Evolutionary conservation across 2,113 vertebrate species (phyloP), one percentile per base, ranked within the genome.

Genomic region (Crotalus viridis): DNA sequence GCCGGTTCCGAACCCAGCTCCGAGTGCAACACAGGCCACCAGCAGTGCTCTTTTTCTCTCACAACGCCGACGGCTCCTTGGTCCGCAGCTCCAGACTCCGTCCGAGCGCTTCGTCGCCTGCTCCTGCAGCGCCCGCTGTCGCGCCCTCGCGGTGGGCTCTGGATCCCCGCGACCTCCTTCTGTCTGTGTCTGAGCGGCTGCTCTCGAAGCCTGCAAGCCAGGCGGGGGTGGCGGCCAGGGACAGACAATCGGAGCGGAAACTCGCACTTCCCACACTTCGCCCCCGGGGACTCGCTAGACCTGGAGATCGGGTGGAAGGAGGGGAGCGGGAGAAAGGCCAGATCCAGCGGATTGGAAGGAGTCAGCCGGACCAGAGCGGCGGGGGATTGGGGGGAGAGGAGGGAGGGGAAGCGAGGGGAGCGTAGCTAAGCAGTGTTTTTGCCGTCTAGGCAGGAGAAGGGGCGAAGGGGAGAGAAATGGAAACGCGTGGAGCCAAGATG

Each of bases 191-290:
- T 51, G 22, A 43, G 22, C 57, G 43, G 55, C 54, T 89, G 95
- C 94, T 93, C 93, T 87, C 94, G 90, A 55, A 94, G 93, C 86
- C 69, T 69, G 89, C 12, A 57, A 43, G 88, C 33, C 39, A 91
- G 92, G 22, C 92, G 96, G 92, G 88, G 57, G 92, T 90, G 95
- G 94, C 91, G 94, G 95, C 90, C 2, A 94, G 94, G 91, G 91
- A 94, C 93, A 95, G 91, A 90, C 95, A 85, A 96, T 95, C 94
- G 95, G 19, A 93, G 96, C 97, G 98, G 98, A 98, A 98, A 98
- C 96, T 97, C 95, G 96, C 95, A 96, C 98, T 98, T 98, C 98
- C 97, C 98, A 98, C 98, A 97, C 97, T 93, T 95, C 87, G 96
- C 96, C 97, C 96, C 95, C 95, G 91, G 97, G 97, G 97, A 97